Percentiles rank a stretch among this genome's conserved stretches.
Conservation (phyloP, 2,797 vertebrate genomes). For the Lerista edwardsae region DNA sequence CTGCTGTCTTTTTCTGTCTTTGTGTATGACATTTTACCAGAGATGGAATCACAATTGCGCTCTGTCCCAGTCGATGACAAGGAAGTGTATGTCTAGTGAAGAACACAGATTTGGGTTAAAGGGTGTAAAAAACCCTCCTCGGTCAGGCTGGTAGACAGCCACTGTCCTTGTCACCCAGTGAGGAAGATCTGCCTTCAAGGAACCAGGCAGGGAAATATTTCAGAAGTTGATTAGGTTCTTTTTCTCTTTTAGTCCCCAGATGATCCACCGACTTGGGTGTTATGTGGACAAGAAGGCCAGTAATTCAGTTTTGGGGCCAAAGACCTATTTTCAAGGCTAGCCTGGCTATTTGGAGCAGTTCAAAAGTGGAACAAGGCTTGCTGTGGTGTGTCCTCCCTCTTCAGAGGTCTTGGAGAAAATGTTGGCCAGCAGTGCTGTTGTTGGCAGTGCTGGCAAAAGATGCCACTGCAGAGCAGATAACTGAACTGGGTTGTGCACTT, state of each 20-base stretch:
- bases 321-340: background rate
- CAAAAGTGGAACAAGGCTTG: background rate
- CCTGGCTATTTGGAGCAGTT: background rate
- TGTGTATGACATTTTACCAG: background rate
- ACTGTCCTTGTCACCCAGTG: background rate
- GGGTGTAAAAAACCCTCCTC: background rate
- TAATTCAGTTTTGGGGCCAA: background rate
- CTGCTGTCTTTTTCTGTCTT: background rate
- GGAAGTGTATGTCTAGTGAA: background rate
- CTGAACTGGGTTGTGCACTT: background rate
- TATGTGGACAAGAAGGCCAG: background rate
- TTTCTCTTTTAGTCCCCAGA: background rate
- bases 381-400: background rate
- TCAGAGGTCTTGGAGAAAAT: no score
- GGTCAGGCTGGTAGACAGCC: background rate
- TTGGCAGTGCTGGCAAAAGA: background rate
- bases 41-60: background rate
- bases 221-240: background rate
- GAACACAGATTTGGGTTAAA: background rate
- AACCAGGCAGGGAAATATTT: background rate
- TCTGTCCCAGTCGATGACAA: background rate
- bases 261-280: background rate
- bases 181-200: background rate
- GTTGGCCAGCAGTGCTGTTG: background rate
- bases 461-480: no score